phyloP scores from a whole-genome alignment of 2,888 invertebrate species.

The Candidula unifasciata region DNA sequence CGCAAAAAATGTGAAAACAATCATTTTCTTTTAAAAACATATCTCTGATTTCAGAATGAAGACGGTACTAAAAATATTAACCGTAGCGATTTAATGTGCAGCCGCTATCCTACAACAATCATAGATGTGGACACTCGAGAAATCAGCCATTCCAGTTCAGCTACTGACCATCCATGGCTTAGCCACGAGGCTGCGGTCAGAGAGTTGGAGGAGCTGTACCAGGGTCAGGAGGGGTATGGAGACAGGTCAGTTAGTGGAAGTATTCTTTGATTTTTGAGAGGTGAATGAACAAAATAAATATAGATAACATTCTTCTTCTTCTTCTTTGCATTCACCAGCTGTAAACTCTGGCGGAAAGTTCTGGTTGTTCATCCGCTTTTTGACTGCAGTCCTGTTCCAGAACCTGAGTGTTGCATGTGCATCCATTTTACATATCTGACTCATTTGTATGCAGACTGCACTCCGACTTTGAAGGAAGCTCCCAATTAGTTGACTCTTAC shows the following conservation, averaged over 20 bases:
- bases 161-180: conserved; percentile 50
- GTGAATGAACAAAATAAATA: neutral
- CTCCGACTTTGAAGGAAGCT: too few species aligned
- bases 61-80: conserved; percentile 56
- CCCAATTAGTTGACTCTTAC: too few species aligned
- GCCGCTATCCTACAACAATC: conserved; percentile 71
- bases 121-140: conserved; percentile 68
- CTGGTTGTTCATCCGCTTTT: too few species aligned
- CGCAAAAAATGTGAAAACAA: too few species aligned
- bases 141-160: conserved; percentile 65
- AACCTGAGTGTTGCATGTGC: too few species aligned
- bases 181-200: conserved; percentile 64
- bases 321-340: too few species aligned
- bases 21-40: too few species aligned
- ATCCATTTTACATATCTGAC: too few species aligned
- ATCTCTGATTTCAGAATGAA: conserved; percentile 12
- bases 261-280: neutral
- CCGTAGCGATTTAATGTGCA: conserved; percentile 65
- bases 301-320: too few species aligned
- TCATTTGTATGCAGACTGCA: too few species aligned
- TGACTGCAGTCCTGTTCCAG: too few species aligned
- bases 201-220: conserved; percentile 70
- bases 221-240: conserved; percentile 50
- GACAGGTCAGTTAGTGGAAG: conserved; percentile 11
- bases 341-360: too few species aligned